Percentiles rank a stretch among this genome's conserved stretches.
These are phyloP conservation scores for Coreius guichenoti DNA, from an alignment of 2,797 vertebrate species.

Conservation along the genomic window DNA sequence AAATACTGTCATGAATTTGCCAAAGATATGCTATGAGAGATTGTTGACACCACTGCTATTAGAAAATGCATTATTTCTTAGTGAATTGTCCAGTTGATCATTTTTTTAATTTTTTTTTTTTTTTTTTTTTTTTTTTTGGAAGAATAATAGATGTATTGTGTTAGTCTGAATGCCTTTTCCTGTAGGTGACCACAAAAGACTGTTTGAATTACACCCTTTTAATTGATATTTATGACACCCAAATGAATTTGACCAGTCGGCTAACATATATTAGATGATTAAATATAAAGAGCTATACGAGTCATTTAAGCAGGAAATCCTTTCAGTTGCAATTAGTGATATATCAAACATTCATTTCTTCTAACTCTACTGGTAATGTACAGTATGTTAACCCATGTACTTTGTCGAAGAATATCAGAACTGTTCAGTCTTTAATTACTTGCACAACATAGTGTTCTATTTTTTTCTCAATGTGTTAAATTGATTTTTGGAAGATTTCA, in stretches of 20 bases:
- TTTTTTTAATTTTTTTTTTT: neutral
- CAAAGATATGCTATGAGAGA: conserved; percentile 11
- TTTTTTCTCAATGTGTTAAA: conserved; percentile 1
- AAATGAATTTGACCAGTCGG: neutral
- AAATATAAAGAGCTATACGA: neutral
- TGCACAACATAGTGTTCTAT: conserved; percentile 4
- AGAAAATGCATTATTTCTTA: conserved; percentile 20
- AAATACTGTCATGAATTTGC: conserved; percentile 1
- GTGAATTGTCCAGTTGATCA: conserved; percentile 2
- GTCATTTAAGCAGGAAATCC: conserved; percentile 47
- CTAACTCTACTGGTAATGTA: conserved; percentile 34
- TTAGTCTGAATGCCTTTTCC: conserved; percentile 20
- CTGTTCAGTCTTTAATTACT: conserved; percentile 22
- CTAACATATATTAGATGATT: conserved; percentile 1
- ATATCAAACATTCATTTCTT: conserved; percentile 38
- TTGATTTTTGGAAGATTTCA: conserved; percentile 9
- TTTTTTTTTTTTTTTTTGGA: neutral
- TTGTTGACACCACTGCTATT: neutral
- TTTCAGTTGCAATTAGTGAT: conserved; percentile 71
- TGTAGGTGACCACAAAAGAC: neutral
- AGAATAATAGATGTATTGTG: conserved; percentile 13
- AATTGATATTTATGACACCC: neutral
- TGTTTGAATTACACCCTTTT: neutral
- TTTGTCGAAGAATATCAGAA: conserved; percentile 18
- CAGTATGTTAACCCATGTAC: conserved; percentile 34